These are phyloP conservation scores for Drosophila seguyi DNA, from an alignment of 1,140 invertebrate species.

Conservation along the genomic window DNA sequence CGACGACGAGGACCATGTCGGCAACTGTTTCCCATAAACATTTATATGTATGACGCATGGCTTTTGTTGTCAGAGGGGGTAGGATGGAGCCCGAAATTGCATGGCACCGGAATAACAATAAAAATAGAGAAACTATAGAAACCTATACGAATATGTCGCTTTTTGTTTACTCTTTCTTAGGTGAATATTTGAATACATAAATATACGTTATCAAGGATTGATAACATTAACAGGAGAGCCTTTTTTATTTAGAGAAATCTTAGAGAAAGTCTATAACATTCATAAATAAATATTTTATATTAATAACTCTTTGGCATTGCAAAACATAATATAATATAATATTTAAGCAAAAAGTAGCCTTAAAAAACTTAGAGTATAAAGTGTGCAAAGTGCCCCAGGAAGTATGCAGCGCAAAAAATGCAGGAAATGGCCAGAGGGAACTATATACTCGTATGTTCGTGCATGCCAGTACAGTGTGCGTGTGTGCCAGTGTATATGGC, in stretches of 20 bases:
- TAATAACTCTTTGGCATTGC: too few relatives aligned
- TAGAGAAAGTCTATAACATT: not conserved
- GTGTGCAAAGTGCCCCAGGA: slow-evolving; percentile 29
- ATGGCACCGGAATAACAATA: slow-evolving; percentile 43
- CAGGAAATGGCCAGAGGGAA: slow-evolving; percentile 29
- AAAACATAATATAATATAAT: not conserved
- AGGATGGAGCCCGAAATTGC: slow-evolving; percentile 54
- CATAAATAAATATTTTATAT: not conserved
- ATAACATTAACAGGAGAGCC: too few relatives aligned
- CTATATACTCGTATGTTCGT: slow-evolving; percentile 3
- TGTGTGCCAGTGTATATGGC: slow-evolving; percentile 4
- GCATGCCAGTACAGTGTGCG: not conserved
- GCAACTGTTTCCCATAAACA: slow-evolving; percentile 74
- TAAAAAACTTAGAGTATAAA: slow-evolving; percentile 22
- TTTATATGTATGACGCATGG: slow-evolving; percentile 70
- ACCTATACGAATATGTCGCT: slow-evolving; percentile 1
- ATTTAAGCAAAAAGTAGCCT: not conserved
- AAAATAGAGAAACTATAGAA: slow-evolving; percentile 22
- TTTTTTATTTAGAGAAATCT: not conserved
- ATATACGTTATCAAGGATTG: too few relatives aligned
- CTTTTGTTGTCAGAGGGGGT: slow-evolving; percentile 66
- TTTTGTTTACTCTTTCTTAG: slow-evolving; percentile 4
- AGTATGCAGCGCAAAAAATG: slow-evolving; percentile 57
- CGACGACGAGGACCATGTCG: slow-evolving; percentile 54
- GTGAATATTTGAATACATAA: not conserved